phyloP scores from a whole-genome alignment of 2,797 vertebrate species.

The Lacerta agilis region DNA sequence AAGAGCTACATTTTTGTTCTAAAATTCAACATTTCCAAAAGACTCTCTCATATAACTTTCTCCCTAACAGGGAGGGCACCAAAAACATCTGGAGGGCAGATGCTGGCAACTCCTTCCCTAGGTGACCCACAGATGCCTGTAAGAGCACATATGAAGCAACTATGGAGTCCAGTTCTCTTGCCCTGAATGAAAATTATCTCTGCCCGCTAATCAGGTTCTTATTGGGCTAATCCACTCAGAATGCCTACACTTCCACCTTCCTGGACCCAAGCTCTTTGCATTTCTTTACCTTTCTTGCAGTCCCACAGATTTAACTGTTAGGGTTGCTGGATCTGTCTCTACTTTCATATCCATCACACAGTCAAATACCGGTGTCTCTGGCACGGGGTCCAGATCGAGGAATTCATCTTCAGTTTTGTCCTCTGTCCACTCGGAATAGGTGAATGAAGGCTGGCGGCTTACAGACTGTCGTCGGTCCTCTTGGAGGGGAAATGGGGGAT shows the following conservation, averaged over 20 bases:
- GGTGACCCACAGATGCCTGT: not conserved
- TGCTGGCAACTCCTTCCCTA: too few relatives aligned
- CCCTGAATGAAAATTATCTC: conserved; percentile 22
- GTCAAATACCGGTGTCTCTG: conserved; percentile 94
- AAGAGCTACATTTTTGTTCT: not conserved
- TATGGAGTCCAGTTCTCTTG: conserved; percentile 6
- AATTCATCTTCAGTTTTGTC: conserved; percentile 91
- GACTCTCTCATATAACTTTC: not conserved
- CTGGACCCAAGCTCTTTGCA: not conserved
- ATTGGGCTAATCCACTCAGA: conserved; percentile 1
- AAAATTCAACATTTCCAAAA: not conserved
- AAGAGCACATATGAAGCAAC: conserved; percentile 28
- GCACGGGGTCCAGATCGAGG: conserved; percentile 88
- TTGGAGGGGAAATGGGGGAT: conserved; percentile 68
- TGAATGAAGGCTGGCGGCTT: conserved; percentile 97
- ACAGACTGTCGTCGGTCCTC: conserved; percentile 94
- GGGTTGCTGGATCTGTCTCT: conserved; percentile 88
- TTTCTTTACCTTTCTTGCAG: conserved; percentile 92
- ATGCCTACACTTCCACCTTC: not conserved
- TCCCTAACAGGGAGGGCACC: not conserved
- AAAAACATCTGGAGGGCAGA: not conserved
- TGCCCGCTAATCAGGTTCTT: not conserved
- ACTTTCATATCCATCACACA: conserved; percentile 87
- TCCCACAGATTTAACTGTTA: conserved; percentile 92
- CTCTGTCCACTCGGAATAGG: conserved; percentile 97